A percentile compares a stretch with the other conserved stretches of the same genome.
Conservation (phyloP, 2,113 vertebrate species). For the Chaenogobius annularis region DNA sequence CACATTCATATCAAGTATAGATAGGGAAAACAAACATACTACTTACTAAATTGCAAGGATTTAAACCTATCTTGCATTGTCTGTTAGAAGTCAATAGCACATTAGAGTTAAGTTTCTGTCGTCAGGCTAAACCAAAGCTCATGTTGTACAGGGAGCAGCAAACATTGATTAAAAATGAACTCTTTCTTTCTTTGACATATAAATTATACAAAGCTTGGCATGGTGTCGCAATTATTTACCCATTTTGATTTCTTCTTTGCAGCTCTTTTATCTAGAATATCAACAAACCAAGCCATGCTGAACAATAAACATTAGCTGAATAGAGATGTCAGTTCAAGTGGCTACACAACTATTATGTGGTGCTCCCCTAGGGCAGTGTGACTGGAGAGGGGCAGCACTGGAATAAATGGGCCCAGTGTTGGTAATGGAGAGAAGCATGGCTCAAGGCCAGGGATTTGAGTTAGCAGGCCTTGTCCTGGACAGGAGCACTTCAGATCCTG, state of each 20-base stretch:
- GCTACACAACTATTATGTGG: conserved; percentile 66
- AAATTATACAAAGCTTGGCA: conserved; percentile 51
- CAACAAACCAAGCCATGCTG: conserved; percentile 51
- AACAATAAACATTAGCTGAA: conserved; percentile 65
- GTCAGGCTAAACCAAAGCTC: conserved; percentile 39
- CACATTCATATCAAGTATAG: background rate
- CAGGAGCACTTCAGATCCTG: conserved; percentile 66
- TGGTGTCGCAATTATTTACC: conserved; percentile 40
- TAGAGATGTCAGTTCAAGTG: conserved; percentile 66
- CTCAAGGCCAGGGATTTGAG: conserved; percentile 73
- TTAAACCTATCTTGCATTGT: background rate
- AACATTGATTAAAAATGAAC: conserved; percentile 51
- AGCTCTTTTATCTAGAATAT: conserved; percentile 43
- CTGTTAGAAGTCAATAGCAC: background rate
- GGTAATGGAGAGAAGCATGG: conserved; percentile 75
- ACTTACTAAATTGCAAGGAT: background rate
- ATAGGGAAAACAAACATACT: background rate
- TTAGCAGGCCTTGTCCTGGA: conserved; percentile 74
- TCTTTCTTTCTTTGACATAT: conserved; percentile 39
- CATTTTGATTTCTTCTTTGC: conserved; percentile 30
- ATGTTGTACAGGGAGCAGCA: conserved; percentile 44
- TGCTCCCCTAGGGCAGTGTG: conserved; percentile 50
- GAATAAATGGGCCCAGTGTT: conserved; percentile 74
- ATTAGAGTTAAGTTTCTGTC: conserved; percentile 13
- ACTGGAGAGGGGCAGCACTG: conserved; percentile 42